Base-by-base conservation (phyloP, 2,888 invertebrate species). In the Xestia xanthographa region DNA sequence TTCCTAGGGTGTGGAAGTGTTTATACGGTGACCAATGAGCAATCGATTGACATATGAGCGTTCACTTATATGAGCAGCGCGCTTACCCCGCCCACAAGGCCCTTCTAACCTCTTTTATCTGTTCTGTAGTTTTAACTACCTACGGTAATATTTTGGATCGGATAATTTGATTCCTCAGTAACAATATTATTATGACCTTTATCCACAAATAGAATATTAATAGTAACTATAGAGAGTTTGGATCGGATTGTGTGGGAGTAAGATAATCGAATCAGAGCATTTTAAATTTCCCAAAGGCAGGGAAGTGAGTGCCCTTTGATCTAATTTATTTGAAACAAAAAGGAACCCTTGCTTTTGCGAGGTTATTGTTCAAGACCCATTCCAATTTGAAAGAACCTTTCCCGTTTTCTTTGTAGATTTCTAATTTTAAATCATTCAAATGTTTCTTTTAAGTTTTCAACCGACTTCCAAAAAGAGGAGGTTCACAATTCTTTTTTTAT, bases 181-280 rank as follows among this genome's bases (percentile, higher is more conserved):
- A 12, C 2, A 26, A 72, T 72, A n/a, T 48, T 56, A 29, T n/a
- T 34, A 0, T 34, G 12, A 41, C 66, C 29, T 58, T 72, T 60
- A 12, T 1, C 84, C 83, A 83, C 80, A 80, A 83, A 79, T 85
- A 71, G 67, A 72, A 78, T 76, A 79, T 81, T 80, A 80, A 76
- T 75, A 73, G 75, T 34, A 71, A 34, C 70, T 73, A n/a, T n/a
- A 76, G 60, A 77, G 76, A 79, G 62, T 72, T 79, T 53, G 5
- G 22, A 65, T 14, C n/a, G 53, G 22, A 14, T 67, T 34, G 63
- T 82, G 78, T 74, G 58, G 71, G 63, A 75, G 74, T 45, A 70
- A 80, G 79, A 84, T 88, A 90, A 92, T 90, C 78, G 84, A 91
- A 91, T 92, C 85, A 89, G 78, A 84, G 87, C 79, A 82, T 90